Evolutionary conservation across 2,888 invertebrate genomes (phyloP), one percentile per base, ranked within the genome.

Genomic region (Lagria hirta): DNA sequence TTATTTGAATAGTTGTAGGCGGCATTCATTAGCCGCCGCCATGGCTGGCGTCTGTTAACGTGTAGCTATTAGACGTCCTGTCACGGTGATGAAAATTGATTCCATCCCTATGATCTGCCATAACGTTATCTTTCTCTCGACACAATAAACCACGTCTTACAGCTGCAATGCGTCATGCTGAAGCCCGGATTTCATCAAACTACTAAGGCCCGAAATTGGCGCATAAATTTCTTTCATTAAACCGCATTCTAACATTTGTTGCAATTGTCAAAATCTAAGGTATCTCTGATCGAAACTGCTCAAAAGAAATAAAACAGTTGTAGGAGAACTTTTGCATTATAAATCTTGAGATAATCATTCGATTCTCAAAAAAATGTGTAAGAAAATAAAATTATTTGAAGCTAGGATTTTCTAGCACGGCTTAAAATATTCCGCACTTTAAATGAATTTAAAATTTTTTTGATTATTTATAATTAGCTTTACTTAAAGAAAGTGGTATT

Each of bases 81-180:
- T 57, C 58, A 55, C 37, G 54, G 43, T 61, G 60, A 61, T 59
- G 58, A 56, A 60, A 62, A 62, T 62, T 61, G 61, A 61, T 62
- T 59, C 51, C 51, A 49, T 48, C 51, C 53, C 48, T 49, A 49
- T 51, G 57, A 57, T 58, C 51, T 53, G 50, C 53, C 52, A 55
- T 57, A 60, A 57, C 51, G 53, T 58, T 60, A 56, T 58, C 55
- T 57, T 44, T 48, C 53, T 41, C 49, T 45, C 44, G 49, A 50
- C 51, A 57, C 53, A 55, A 51, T 55, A 51, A 52, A 49, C 48
- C 44, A 33, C 45, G 42, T 51, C 48, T 57, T 57, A 56, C 55
- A 56, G 53, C 60, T 62, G 61, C 61, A 60, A 58, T 62, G 61
- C 62, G 61, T 58, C 60, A 59, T 49, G 28, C 21, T 35, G 35